Evolutionary conservation across 1,140 invertebrate genomes (phyloP), one percentile per base, ranked within the genome.

Genomic region (Drosophila yakuba): DNA sequence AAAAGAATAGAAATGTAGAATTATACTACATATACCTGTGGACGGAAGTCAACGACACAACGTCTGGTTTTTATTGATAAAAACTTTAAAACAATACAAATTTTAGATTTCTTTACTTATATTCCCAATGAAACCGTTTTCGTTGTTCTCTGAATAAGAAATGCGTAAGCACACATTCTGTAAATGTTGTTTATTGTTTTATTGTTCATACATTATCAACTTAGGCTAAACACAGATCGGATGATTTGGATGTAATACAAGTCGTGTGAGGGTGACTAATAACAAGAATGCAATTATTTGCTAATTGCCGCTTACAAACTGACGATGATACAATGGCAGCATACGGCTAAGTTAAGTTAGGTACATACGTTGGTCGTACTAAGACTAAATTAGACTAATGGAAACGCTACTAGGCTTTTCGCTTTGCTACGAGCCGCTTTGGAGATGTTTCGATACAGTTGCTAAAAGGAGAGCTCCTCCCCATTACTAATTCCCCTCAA

Each of bases 401-500:
- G 48, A 58, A 61, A 78, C 59, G 45, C 47, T 64, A 83, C 48
- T 71, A 76, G 59, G 74, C 74, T 56, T 60, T 77, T 74, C 55
- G 72, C 52, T 74, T 75, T 64, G 78, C 78, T 82, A 69, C 57
- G 55, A 80, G 78, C 82, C 82, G 60, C 82, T 85, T 85, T 85
- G 82, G 82, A 69, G 60, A 75, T 73, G 60, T 71, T 86, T 69
- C 43, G 59, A 57, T 56, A 74, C 45, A 55, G 57, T 67, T 54
- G 38, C 44, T 52, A 61, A 58, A 44, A 12, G 35, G 23, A 41
- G 25, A 4, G 25, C 56, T 41, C 17, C 15, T 20, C 4, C 41
- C 10, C 12, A 14, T 17, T 11, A 3, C 43, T 8, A 15, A 15
- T 20, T 32, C 61, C 45, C 76, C 67, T 76, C 61, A 54, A 83